Percentiles rank a stretch among this genome's conserved stretches.
These are phyloP conservation scores for Henicopernis longicauda DNA, from an alignment of 2,113 vertebrate species.

Conservation along the genomic window DNA sequence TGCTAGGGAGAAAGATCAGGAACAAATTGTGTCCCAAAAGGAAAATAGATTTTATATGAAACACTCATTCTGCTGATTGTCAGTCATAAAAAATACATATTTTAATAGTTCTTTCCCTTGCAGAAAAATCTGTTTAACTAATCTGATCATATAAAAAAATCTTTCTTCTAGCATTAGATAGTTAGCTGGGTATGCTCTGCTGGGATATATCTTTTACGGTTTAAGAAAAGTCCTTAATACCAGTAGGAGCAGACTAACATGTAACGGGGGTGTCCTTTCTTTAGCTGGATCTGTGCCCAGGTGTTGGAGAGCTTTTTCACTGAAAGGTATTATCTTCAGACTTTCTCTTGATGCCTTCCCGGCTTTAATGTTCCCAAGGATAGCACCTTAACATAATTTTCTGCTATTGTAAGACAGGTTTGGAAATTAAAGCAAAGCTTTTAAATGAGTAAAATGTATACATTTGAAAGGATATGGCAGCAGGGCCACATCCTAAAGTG, in stretches of 20 bases:
- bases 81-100: constrained; percentile 27
- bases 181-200: neutral
- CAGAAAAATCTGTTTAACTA: constrained; percentile 47
- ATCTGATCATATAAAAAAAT: constrained; percentile 1
- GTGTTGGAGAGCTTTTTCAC: neutral
- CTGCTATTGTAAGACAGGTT: neutral
- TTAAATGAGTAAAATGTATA: neutral
- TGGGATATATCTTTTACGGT: neutral
- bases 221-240: constrained; percentile 12
- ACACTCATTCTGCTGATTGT: constrained; percentile 14
- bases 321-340: constrained; percentile 30
- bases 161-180: neutral
- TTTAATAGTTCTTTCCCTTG: constrained; percentile 7
- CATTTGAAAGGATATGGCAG: neutral
- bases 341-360: neutral
- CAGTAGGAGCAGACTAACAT: neutral
- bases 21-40: constrained; percentile 35
- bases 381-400: constrained; percentile 11
- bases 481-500: neutral
- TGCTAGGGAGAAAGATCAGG: neutral
- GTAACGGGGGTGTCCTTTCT: neutral
- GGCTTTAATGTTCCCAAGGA: neutral
- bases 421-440: constrained; percentile 24
- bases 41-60: constrained; percentile 45
- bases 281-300: constrained; percentile 28